Base-by-base conservation (phyloP, 2,113 vertebrate genomes). In the Gopherus flavomarginatus region DNA sequence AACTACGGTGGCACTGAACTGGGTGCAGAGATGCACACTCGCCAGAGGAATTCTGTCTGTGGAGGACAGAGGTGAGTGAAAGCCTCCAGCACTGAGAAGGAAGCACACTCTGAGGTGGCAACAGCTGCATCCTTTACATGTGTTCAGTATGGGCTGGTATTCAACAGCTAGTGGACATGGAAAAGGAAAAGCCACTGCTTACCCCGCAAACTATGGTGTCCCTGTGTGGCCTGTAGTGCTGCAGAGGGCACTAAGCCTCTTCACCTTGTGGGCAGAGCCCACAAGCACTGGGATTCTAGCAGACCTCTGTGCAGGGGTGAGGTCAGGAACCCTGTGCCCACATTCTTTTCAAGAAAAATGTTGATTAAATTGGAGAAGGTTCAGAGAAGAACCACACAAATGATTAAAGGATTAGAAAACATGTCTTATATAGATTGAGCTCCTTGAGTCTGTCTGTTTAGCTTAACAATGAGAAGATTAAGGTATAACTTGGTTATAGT, bases 101-200 rank as follows among this genome's bases (percentile, higher is more conserved):
- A 49, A 49, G 44, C 29, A 53, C 1, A 1, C 49, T 90, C 24
- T 6, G 29, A 31, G 53, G 44, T 59, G 49, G n/a, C 1, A 0
- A 0, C 0, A 2, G 0, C 11, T 90, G n/a, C 10, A 22, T n/a
- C 3, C 4, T 72, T 72, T 35, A 10, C 0, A 0, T 79, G 16
- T 83, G 27, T 26, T 86, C 90, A 31, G 65, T 54, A 12, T 85
- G 54, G 69, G 53, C 54, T 72, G 72, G 69, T 82, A 87, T 0
- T 62, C 29, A 52, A n/a, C 42, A 83, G 14, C 47, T 11, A 11
- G 78, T 62, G 87, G 62, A 8, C 31, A 27, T 11, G 17, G 81
- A 21, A 17, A 27, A 9, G 47, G 38, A 16, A 26, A n/a, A 14
- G 5, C 38, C 31, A 62, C 50, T 4, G 52, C 38, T 72, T 44